Evolutionary conservation across 2,113 vertebrate genomes (phyloP).

Genomic region (Coptodon rendalli): DNA sequence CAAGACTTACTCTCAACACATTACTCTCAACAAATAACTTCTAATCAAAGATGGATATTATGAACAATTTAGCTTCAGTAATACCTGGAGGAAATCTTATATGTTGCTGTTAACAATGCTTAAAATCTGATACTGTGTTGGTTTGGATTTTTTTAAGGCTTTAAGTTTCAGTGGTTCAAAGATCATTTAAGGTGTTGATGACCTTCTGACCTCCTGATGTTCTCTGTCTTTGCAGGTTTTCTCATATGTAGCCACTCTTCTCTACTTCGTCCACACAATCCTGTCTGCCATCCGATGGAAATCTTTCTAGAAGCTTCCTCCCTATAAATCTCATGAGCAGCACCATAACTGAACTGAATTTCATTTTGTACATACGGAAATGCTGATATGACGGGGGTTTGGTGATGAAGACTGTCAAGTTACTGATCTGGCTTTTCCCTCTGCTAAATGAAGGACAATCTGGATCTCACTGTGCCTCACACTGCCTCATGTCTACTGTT

Average conservation of each 20-base stretch:
- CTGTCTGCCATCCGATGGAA: slow-evolving; percentile 71
- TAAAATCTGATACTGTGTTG: not conserved
- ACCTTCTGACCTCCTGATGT: not conserved
- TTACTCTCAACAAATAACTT: not conserved
- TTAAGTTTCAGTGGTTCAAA: not conserved
- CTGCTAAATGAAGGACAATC: not conserved
- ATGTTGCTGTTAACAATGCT: not conserved
- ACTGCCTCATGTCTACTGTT: not conserved
- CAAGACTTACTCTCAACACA: not conserved
- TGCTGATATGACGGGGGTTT: not conserved
- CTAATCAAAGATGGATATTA: not conserved
- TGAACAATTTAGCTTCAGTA: not conserved
- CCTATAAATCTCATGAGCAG: not conserved
- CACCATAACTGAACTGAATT: not conserved
- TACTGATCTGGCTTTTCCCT: not conserved
- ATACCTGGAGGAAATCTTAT: fast-evolving
- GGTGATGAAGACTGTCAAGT: not conserved
- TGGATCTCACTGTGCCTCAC: not conserved
- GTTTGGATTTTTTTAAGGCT: not conserved
- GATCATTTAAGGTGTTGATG: fast-evolving
- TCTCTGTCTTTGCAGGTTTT: slow-evolving; percentile 71
- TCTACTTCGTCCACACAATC: slow-evolving; percentile 76
- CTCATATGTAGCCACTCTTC: slow-evolving; percentile 71
- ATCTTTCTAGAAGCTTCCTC: slow-evolving; percentile 40
- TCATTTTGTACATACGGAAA: not conserved